These are phyloP conservation scores for Oasisia sp. DNA, from an alignment of 2,888 invertebrate species.

Conservation along the genomic window DNA sequence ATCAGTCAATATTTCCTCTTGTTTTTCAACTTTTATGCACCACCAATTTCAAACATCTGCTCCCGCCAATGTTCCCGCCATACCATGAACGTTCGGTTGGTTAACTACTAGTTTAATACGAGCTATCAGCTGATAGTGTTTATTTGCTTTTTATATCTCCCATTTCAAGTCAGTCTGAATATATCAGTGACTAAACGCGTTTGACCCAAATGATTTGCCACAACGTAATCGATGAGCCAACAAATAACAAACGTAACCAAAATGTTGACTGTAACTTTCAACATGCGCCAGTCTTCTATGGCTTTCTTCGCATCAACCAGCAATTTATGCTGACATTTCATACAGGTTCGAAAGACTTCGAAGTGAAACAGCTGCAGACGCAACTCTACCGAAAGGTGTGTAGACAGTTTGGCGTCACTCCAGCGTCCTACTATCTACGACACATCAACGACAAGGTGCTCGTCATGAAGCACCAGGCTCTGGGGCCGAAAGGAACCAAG, in stretches of 20 bases:
- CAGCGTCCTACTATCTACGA: slow-evolving; percentile 38
- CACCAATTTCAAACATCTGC: no score
- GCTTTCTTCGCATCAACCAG: neutral
- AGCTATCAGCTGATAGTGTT: no score
- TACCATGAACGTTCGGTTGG: no score
- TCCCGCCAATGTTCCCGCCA: no score
- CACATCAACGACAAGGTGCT: slow-evolving; percentile 36
- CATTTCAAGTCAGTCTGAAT: no score
- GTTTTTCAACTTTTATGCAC: no score
- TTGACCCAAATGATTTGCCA: neutral
- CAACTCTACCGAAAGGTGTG: slow-evolving; percentile 36
- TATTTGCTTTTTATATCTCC: no score
- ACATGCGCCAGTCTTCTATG: neutral
- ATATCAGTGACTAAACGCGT: no score
- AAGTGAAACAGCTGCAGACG: neutral
- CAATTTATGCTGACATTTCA: neutral
- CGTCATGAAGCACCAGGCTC: slow-evolving; percentile 38
- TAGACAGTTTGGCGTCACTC: slow-evolving; percentile 35
- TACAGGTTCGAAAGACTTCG: neutral
- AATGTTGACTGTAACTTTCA: neutral
- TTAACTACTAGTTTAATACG: no score
- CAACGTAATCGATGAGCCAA: neutral
- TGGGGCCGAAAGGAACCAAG: slow-evolving; percentile 38
- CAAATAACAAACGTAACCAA: neutral
- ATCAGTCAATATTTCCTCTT: no score